phyloP scores from a whole-genome alignment of 2,113 vertebrate genomes.

The Psettodes erumei region DNA sequence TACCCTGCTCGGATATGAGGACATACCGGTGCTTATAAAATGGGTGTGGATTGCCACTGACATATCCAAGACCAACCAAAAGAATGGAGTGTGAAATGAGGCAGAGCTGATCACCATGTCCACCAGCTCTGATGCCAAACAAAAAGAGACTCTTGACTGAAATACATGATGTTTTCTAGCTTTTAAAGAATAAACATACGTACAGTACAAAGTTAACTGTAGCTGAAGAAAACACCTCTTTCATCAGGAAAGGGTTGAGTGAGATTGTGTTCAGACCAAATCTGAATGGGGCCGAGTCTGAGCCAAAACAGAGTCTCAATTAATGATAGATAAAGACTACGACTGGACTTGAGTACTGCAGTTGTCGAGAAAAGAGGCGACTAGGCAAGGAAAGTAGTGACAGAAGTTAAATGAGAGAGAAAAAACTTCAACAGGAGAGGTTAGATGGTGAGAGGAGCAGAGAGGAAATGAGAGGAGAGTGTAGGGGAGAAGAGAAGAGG shows the following conservation, averaged over 20 bases:
- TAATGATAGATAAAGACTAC: neutral
- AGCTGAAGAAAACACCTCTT: neutral
- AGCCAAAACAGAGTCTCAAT: neutral
- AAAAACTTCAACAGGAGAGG: constrained; percentile 7
- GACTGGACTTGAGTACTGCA: neutral
- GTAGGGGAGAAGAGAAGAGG: constrained; percentile 30
- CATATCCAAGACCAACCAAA: neutral
- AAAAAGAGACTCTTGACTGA: neutral
- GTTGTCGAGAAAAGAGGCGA: neutral
- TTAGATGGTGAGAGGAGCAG: constrained; percentile 21
- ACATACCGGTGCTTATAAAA: neutral
- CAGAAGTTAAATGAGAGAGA: neutral
- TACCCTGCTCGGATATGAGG: too few relatives aligned
- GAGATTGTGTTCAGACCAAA: neutral
- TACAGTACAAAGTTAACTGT: neutral
- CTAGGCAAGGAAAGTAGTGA: neutral
- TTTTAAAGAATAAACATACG: neutral
- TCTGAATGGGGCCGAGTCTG: neutral
- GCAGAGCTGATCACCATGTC: too few relatives aligned
- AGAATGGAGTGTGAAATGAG: neutral
- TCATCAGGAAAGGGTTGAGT: neutral
- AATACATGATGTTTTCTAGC: neutral
- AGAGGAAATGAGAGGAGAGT: constrained; percentile 32
- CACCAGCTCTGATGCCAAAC: neutral
- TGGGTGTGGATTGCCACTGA: too few relatives aligned